These are phyloP conservation scores for Andrena minutula DNA, from an alignment of 2,888 invertebrate species.

Conservation along the genomic window DNA sequence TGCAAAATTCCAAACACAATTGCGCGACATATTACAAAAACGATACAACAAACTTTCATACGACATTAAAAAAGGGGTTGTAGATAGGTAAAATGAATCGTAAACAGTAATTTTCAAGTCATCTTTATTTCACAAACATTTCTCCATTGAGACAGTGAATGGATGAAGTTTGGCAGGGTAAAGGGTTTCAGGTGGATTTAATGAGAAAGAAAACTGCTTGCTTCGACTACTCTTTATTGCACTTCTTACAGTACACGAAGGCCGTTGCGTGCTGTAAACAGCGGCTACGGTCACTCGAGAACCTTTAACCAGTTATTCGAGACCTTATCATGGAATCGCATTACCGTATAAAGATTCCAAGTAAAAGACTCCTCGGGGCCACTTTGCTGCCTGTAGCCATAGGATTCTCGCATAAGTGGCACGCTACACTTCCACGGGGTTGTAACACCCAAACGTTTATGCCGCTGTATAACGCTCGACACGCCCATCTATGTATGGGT, in stretches of 20 bases:
- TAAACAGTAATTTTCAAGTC: neutral
- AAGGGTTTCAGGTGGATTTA: conserved; percentile 13
- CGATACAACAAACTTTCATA: too few species aligned
- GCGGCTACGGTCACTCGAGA: conserved; percentile 19
- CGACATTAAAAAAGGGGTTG: neutral
- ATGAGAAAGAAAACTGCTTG: conserved; percentile 32
- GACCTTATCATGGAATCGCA: conserved; percentile 29
- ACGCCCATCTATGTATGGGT: conserved; percentile 60
- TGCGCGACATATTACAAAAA: too few species aligned
- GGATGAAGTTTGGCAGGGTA: neutral
- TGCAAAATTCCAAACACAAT: too few species aligned
- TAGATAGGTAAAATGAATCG: conserved; percentile 15
- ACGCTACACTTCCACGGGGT: neutral
- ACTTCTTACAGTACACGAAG: conserved; percentile 22
- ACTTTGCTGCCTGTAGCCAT: neutral
- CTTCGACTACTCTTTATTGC: conserved; percentile 32
- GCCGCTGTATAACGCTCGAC: conserved; percentile 10
- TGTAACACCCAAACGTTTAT: conserved; percentile 15
- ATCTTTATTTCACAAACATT: conserved; percentile 45
- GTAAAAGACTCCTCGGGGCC: conserved; percentile 30
- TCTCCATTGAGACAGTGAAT: neutral
- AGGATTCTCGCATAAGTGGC: conserved; percentile 18
- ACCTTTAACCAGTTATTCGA: conserved; percentile 34
- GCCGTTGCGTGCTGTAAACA: conserved; percentile 25
- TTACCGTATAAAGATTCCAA: conserved; percentile 24